Base-by-base conservation (phyloP, 2,888 invertebrate genomes). In the Lasioglossum morio region DNA sequence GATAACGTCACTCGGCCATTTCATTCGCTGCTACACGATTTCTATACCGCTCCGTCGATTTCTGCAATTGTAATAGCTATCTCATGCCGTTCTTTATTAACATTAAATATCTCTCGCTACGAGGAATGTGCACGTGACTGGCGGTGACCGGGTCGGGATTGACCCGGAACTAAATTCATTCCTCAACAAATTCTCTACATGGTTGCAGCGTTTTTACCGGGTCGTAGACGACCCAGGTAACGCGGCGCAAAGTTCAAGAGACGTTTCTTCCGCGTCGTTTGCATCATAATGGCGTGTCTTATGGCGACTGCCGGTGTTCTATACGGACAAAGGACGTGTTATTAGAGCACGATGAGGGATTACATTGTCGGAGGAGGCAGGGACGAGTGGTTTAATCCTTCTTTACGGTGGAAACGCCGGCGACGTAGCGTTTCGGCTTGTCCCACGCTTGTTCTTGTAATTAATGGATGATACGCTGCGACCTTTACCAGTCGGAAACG, bases 1-100 rank as follows among this genome's bases (percentile, higher is more conserved):
- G 93, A 93, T 93, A 93, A 92, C 91, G 91, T 89, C 87, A 88
- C 86, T 84, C 85, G 90, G 90, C 91, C 92, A 90, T 83, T 86
- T 82, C 79, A 77, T 81, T 53, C 77, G 10, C 40, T 66, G 86
- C 72, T 87, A 87, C 81, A 85, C 84, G 82, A 82, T 84, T 84
- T 82, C 69, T 69, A 30, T 60, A n/a, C 53, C 72, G 66, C 43
- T 63, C 43, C 74, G 46, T 34, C 84, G 79, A 81, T 85, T 72
- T 63, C 60, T 63, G 19, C 16, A 8, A 30, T 63, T 27, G 16
- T 16, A 63, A 14, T 23, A 34, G 12, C 12, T n/a, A 10, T 69
- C 37, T 37, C 37, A 2, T 1, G 37, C 69, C 37, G 37, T 34
- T 37, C 30, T 27, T 19, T 30, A 19, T 30, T 8, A 34, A 8